A percentile compares a stretch with the other conserved stretches of the same genome.
These are phyloP conservation scores for Lagenorhynchus albirostris DNA, from an alignment of 2,113 vertebrate genomes.

Conservation along the genomic window DNA sequence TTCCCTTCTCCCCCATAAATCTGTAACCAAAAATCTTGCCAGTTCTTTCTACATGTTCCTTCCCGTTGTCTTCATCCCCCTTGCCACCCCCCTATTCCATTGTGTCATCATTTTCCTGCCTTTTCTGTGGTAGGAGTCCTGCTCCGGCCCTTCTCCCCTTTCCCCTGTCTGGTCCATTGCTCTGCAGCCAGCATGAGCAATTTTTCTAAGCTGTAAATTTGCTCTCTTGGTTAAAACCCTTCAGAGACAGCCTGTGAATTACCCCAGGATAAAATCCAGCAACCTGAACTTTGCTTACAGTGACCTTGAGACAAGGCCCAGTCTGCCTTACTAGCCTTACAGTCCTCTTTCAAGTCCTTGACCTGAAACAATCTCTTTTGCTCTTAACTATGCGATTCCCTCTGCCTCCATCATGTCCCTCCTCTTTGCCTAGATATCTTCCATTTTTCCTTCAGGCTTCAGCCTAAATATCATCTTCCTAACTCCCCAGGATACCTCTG, in stretches of 20 bases:
- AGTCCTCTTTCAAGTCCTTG: not conserved
- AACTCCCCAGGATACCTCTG: not conserved
- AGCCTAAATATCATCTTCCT: not conserved
- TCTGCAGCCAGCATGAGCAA: not conserved
- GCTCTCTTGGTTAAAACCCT: not conserved
- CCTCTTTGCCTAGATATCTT: not conserved
- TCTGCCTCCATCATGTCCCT: not conserved
- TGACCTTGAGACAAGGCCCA: not conserved
- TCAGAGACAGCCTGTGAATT: not conserved
- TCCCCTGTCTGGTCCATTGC: not conserved
- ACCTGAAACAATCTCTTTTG: not conserved
- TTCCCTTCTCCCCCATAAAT: not conserved
- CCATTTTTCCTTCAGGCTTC: not conserved
- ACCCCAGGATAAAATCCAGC: not conserved
- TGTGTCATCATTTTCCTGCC: not conserved
- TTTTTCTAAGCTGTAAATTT: not conserved
- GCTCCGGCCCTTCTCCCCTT: accelerated
- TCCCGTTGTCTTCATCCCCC: not conserved
- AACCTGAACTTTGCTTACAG: not conserved
- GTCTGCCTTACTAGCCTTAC: not conserved
- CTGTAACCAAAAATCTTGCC: not conserved
- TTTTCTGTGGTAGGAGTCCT: not conserved
- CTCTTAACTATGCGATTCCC: not conserved
- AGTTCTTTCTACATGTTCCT: not conserved
- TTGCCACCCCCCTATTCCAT: not conserved